phyloP scores from a whole-genome alignment of 2,113 vertebrate species.

The Plecturocebus donacophilus region DNA sequence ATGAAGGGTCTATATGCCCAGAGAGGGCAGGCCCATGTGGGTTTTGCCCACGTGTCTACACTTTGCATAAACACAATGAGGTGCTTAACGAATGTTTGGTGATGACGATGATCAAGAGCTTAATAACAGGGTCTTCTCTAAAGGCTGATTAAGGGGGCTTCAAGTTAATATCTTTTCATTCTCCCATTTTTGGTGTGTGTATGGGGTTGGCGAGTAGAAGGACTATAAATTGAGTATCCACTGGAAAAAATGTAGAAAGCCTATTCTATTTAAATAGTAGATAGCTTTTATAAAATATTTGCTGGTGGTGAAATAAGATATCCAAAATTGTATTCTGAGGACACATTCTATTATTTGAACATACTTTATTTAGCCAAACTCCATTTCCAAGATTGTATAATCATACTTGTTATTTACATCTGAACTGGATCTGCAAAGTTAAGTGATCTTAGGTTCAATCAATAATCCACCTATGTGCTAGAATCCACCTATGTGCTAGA shows the following conservation, averaged over 20 bases:
- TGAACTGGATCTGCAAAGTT: constrained; percentile 20
- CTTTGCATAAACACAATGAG: neutral
- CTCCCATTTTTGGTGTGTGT: neutral
- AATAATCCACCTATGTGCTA: neutral
- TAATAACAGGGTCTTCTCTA: neutral
- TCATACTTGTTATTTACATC: neutral
- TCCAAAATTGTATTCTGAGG: neutral
- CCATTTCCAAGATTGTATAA: constrained; percentile 42
- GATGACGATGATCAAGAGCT: neutral
- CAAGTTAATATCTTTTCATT: constrained; percentile 3
- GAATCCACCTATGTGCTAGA: neutral
- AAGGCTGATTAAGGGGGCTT: neutral
- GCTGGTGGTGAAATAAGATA: constrained; percentile 11
- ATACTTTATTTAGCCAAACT: constrained; percentile 21
- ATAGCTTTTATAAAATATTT: neutral
- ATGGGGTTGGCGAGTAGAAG: neutral
- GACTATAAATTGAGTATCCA: neutral
- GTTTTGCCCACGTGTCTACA: neutral
- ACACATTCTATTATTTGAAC: constrained; percentile 25
- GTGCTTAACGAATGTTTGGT: neutral
- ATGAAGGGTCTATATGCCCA: neutral
- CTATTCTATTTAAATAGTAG: neutral
- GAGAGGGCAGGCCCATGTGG: neutral
- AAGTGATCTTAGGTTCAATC: neutral
- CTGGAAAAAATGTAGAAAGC: neutral